Base-by-base conservation (phyloP, 1,140 invertebrate species). In the Lepidostoma basale region DNA sequence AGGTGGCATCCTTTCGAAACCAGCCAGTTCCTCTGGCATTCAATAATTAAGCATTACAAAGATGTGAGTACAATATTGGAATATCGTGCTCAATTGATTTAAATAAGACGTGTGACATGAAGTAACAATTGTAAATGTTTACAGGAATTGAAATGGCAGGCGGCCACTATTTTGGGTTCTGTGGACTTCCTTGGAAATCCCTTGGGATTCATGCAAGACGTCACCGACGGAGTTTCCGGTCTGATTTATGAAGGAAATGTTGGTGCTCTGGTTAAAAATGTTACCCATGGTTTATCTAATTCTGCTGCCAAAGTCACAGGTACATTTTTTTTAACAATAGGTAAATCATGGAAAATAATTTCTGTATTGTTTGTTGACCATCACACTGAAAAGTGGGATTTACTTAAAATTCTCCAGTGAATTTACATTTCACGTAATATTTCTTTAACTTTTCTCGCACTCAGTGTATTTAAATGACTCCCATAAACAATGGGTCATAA, bases 171-270 rank as follows among this genome's bases (percentile, higher is more conserved):
- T 76, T 81, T 99, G 54, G 96, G 96, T 0, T 96, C 97, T 0
- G 93, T 98, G 23, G 97, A 99, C 80, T 98, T 99, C 77, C 85
- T 99, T 5, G 98, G 98, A 3, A 99, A 98, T 85, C 97, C 98
- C 9, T 77, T 98, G 28, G 98, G 97, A 9, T 91, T 99, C 72
- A 87, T 98, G 30, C 95, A 94, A 75, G 97, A 99, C 81, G 89
- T 99, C 14, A 92, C 94, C 25, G 96, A 98, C 83, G 97, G 97
- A 20, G 89, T 99, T 39, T 91, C 92, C 5, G 95, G 95, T 12
- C 84, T 99, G 10, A 88, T 99, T 47, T 90, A 91, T 59, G 97
- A 98, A 81, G 95, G 95, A 16, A 90, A 89, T 79, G 90, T 99
- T 9, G 90, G 90, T 33, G 94, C 93, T 25, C 83, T 99, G 8